These are phyloP conservation scores for Chelon auratus DNA, from an alignment of 2,797 vertebrate species.

Conservation along the genomic window DNA sequence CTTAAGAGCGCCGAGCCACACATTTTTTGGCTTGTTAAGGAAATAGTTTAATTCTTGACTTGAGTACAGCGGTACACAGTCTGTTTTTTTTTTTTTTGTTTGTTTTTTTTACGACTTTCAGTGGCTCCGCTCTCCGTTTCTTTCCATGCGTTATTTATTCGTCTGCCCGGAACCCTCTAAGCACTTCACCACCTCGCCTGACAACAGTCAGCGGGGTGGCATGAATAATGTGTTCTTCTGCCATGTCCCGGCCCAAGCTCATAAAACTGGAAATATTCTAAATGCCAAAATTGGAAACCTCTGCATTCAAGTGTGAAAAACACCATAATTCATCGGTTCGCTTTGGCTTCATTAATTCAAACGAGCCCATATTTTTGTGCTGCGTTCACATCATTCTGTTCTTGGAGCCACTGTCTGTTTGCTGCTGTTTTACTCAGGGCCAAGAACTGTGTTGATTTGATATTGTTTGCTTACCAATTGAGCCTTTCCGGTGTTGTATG, in stretches of 20 bases:
- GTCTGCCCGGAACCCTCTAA: conserved; percentile 12
- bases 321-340: conserved; percentile 2
- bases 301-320: conserved; percentile 16
- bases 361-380: conserved; percentile 1
- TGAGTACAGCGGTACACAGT: conserved; percentile 31
- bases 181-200: conserved; percentile 19
- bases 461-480: conserved; percentile 56
- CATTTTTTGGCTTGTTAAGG: conserved; percentile 43
- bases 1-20: conserved; percentile 11
- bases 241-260: conserved; percentile 29
- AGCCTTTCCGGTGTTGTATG: conserved; percentile 67
- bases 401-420: conserved; percentile 49
- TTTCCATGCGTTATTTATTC: conserved; percentile 43
- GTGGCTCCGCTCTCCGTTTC: conserved; percentile 41
- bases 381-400: conserved; percentile 3
- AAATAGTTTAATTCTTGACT: conserved; percentile 48
- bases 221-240: conserved; percentile 25
- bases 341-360: conserved; percentile 10
- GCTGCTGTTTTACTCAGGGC: conserved; percentile 50
- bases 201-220: background rate
- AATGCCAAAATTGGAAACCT: conserved; percentile 35
- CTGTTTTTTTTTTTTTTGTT: conserved; percentile 20
- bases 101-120: conserved; percentile 30
- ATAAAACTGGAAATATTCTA: conserved; percentile 44
- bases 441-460: conserved; percentile 52